Evolutionary conservation across 1,140 invertebrate genomes (phyloP).

Genomic region (Heliconius congener): DNA sequence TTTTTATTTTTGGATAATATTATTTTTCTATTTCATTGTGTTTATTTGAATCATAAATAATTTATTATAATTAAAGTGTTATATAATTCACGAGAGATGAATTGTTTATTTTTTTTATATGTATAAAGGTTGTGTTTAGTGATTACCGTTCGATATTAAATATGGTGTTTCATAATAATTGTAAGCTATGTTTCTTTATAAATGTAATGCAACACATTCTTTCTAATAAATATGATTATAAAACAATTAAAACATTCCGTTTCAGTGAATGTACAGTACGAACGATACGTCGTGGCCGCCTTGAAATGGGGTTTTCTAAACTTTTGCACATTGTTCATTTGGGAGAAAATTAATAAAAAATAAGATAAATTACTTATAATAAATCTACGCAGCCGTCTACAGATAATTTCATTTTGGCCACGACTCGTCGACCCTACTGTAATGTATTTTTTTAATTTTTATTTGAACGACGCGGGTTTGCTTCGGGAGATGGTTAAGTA

Average conservation of each 20-base stretch:
- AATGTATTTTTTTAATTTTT: slow-evolving; percentile 4
- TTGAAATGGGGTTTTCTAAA: too few species aligned
- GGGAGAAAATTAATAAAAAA: too few species aligned
- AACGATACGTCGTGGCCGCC: too few species aligned
- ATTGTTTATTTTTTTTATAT: not conserved
- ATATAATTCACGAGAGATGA: not conserved
- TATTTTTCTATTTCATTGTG: not conserved
- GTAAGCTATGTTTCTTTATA: not conserved
- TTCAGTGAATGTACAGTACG: not conserved
- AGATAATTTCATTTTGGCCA: too few species aligned
- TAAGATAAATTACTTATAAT: too few species aligned
- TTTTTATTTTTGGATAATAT: not conserved
- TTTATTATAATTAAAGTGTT: not conserved
- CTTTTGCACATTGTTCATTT: too few species aligned
- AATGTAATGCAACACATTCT: not conserved
- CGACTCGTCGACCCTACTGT: too few species aligned
- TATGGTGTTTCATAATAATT: not conserved
- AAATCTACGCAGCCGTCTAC: too few species aligned
- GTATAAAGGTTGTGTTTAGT: not conserved
- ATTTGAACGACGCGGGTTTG: slow-evolving; percentile 37
- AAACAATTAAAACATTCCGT: slow-evolving; percentile 29
- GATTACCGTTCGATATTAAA: slow-evolving; percentile 1
- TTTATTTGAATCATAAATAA: not conserved
- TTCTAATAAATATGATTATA: not conserved
- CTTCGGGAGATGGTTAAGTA: slow-evolving; percentile 49